Base-by-base conservation (phyloP, 2,797 vertebrate species). In the Pelobates cultripes region DNA sequence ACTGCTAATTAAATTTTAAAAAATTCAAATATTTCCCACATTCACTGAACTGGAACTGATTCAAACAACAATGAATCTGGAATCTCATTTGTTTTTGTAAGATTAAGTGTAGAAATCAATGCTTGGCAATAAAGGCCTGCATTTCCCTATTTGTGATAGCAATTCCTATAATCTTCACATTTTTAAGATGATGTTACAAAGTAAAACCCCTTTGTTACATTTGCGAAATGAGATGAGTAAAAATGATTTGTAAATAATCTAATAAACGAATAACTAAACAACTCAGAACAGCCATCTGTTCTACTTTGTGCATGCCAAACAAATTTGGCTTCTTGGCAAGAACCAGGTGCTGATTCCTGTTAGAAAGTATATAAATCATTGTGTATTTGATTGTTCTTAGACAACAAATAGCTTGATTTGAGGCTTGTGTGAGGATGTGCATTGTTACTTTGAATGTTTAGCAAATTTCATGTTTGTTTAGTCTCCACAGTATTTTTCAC, bases 241-340 rank as follows among this genome's bases (percentile, higher is more conserved):
- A 8, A 44, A 8, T 71, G 13, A 71, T 71, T 47, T 71, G 15
- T 71, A 47, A 51, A 71, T 71, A 43, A 43, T 70, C 14, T 47
- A 47, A 51, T 70, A 71, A 71, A 17, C 4, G 1, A 71, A 47
- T 4, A 71, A 9, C 45, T 51, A 77, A 69, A 43, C 53, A 77
- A 55, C 67, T 43, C 13, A 63, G 69, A 73, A 70, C n/a, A 17
- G n/a, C 78, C 70, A 80, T 80, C 78, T 80, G 70, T 44, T 80
- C 67, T 43, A 44, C 40, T 40, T 17, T 64, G 4, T 44, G 51
- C n/a, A 28, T 66, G 78, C 61, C 70, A 73, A 67, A 51, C 61
- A 66, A 67, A 80, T 73, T 51, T 73, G n/a, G 61, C 3, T 73
- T 51, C 70, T 66, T n/a, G 15, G 40, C 61, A 68, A 64, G 69